phyloP scores from a whole-genome alignment of 2,113 vertebrate species.

The Rutilus rutilus region DNA sequence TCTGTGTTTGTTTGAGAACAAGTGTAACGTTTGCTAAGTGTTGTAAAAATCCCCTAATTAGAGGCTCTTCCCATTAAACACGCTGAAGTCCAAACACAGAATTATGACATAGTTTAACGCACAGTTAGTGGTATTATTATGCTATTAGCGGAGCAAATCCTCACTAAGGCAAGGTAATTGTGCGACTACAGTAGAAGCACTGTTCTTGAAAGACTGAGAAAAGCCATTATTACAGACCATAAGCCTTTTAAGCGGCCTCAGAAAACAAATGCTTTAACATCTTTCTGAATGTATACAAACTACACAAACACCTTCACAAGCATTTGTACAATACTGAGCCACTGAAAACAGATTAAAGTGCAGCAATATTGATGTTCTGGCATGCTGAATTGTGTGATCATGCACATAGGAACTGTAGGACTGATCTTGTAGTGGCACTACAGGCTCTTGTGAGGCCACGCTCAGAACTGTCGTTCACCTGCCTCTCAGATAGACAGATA shows the following conservation, averaged over 20 bases:
- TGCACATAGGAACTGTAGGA: not conserved
- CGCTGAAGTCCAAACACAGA: conserved; percentile 61
- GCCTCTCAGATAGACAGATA: conserved; percentile 48
- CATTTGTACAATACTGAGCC: not conserved
- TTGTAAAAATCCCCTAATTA: conserved; percentile 55
- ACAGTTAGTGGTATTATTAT: conserved; percentile 57
- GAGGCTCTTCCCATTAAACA: conserved; percentile 76
- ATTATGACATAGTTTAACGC: conserved; percentile 60
- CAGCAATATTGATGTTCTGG: conserved; percentile 14
- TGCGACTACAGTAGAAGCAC: conserved; percentile 4
- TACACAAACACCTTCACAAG: not conserved
- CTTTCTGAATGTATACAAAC: not conserved
- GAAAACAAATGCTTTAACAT: not conserved
- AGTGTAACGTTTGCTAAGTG: conserved; percentile 56
- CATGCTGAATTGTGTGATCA: not conserved
- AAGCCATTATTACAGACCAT: not conserved
- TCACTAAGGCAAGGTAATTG: conserved; percentile 9
- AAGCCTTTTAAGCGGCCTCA: not conserved
- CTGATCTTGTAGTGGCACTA: not conserved
- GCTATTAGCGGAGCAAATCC: conserved; percentile 59
- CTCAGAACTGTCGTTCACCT: conserved; percentile 59
- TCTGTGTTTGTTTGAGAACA: conserved; percentile 63
- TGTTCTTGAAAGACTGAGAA: conserved; percentile 15
- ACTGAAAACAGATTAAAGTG: not conserved
- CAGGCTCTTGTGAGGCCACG: not conserved